Conservation (phyloP, 2,888 invertebrate genomes). For the Adela reaumurella region DNA sequence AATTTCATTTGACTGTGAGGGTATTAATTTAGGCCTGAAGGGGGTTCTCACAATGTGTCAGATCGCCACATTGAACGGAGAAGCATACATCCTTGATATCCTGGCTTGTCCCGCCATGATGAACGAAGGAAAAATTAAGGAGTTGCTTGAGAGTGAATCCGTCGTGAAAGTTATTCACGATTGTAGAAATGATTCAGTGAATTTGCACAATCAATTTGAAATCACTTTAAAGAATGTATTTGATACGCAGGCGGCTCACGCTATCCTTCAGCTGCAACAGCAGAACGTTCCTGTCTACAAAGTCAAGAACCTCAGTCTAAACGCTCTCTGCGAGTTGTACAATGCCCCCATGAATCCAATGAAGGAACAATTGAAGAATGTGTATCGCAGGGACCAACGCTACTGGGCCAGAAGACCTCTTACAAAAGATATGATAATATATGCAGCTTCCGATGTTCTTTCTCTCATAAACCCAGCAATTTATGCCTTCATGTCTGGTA, state of each 20-base stretch:
- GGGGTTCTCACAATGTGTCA: conserved; percentile 86
- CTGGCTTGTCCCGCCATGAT: conserved; percentile 79
- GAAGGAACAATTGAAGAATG: conserved; percentile 85
- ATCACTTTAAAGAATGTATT: conserved; percentile 82
- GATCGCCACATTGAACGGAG: conserved; percentile 77
- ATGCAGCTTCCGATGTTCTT: conserved; percentile 85
- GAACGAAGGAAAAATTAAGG: conserved; percentile 72
- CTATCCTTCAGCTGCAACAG: conserved; percentile 86
- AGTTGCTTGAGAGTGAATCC: conserved; percentile 73
- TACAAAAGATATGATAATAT: conserved; percentile 86
- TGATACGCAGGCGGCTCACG: conserved; percentile 91
- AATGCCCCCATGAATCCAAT: conserved; percentile 85
- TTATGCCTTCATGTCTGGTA: conserved; percentile 64
- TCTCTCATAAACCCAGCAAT: conserved; percentile 83
- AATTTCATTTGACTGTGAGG: conserved; percentile 89
- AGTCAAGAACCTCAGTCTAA: conserved; percentile 88
- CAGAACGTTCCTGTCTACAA: conserved; percentile 90
- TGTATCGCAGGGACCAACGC: conserved; percentile 79
- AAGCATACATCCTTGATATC: conserved; percentile 84
- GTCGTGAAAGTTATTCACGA: conserved; percentile 90
- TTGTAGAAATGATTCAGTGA: conserved; percentile 87
- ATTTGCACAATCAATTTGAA: conserved; percentile 81
- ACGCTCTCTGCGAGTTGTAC: conserved; percentile 86
- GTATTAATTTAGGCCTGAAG: conserved; percentile 85
- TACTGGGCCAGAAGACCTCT: conserved; percentile 89